Evolutionary conservation across 2,888 invertebrate genomes (phyloP).

Genomic region (Cylloceria caligata): DNA sequence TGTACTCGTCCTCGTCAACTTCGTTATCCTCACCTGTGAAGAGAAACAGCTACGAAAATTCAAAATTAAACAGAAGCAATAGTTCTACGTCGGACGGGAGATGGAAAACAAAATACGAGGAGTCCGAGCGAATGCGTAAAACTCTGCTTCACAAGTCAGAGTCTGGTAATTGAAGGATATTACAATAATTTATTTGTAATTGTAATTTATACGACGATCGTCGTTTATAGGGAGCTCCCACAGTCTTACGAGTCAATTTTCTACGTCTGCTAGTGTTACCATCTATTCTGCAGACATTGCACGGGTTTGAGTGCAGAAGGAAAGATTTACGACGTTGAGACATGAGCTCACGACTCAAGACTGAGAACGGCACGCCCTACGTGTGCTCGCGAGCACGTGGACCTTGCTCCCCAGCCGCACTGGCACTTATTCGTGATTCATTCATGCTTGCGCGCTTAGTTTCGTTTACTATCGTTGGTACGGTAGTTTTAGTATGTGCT

Average conservation of each 20-base stretch:
- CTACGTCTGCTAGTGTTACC: conserved; percentile 11
- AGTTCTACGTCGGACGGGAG: conserved; percentile 74
- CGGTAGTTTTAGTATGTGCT: background rate
- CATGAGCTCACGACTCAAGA: conserved; percentile 38
- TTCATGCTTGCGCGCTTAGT: conserved; percentile 46
- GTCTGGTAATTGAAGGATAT: conserved; percentile 87
- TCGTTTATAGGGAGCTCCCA: background rate
- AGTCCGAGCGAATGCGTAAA: conserved; percentile 89
- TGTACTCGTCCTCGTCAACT: conserved; percentile 25
- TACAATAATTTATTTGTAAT: background rate
- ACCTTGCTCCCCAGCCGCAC: conserved; percentile 49
- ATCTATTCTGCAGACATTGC: background rate
- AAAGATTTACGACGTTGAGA: conserved; percentile 44
- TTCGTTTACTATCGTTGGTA: conserved; percentile 11
- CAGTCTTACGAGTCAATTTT: conserved; percentile 3
- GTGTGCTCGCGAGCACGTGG: conserved; percentile 54
- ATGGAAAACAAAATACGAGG: conserved; percentile 90
- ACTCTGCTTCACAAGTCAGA: conserved; percentile 89
- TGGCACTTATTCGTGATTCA: conserved; percentile 57
- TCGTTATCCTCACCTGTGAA: conserved; percentile 44
- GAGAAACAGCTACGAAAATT: conserved; percentile 58
- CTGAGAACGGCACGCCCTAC: conserved; percentile 53
- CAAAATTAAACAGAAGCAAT: conserved; percentile 77
- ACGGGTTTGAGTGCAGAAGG: conserved; percentile 11
- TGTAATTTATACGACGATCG: conserved; percentile 16